Percentiles rank a stretch among this genome's conserved stretches.
These are phyloP conservation scores for Pagetopsis macropterus DNA, from an alignment of 2,797 vertebrate species.

Conservation along the genomic window DNA sequence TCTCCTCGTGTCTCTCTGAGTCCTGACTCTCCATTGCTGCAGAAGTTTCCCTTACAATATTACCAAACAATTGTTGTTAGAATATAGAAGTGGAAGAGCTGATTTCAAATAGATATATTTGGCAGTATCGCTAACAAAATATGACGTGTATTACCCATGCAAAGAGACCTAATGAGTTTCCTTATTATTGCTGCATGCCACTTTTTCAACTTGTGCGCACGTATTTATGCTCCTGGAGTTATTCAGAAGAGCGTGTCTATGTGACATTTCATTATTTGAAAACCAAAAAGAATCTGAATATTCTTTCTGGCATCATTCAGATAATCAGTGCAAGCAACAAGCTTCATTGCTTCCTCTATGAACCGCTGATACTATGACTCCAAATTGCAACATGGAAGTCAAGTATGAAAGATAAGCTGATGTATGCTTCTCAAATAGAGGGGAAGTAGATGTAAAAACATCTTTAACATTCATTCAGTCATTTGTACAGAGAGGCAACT, in stretches of 20 bases:
- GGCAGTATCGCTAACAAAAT: conserved; percentile 27
- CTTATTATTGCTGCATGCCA: conserved; percentile 32
- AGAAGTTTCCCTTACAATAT: background rate
- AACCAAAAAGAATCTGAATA: conserved; percentile 32
- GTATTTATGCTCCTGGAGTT: conserved; percentile 45
- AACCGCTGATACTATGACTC: conserved; percentile 10
- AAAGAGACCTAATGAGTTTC: conserved; percentile 50
- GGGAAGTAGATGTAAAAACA: conserved; percentile 29
- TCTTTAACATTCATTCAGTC: conserved; percentile 49
- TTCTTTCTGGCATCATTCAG: conserved; percentile 31
- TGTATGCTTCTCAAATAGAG: conserved; percentile 30
- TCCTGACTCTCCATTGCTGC: no score
- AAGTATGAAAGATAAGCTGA: conserved; percentile 46
- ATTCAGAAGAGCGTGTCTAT: conserved; percentile 46
- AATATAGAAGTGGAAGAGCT: conserved; percentile 10
- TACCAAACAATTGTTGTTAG: conserved; percentile 29
- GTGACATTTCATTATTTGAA: conserved; percentile 51
- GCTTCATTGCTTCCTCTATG: conserved; percentile 21
- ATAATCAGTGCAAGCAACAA: conserved; percentile 36
- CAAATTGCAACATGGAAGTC: conserved; percentile 39
- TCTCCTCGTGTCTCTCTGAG: no score
- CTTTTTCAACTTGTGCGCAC: conserved; percentile 32
- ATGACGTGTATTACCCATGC: conserved; percentile 50
- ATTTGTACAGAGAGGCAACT: conserved; percentile 37
- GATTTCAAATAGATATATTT: conserved; percentile 43